Percentiles rank a stretch among this genome's conserved stretches.
These are phyloP conservation scores for Helicoverpa armigera DNA, from an alignment of 1,140 invertebrate genomes.

Conservation along the genomic window DNA sequence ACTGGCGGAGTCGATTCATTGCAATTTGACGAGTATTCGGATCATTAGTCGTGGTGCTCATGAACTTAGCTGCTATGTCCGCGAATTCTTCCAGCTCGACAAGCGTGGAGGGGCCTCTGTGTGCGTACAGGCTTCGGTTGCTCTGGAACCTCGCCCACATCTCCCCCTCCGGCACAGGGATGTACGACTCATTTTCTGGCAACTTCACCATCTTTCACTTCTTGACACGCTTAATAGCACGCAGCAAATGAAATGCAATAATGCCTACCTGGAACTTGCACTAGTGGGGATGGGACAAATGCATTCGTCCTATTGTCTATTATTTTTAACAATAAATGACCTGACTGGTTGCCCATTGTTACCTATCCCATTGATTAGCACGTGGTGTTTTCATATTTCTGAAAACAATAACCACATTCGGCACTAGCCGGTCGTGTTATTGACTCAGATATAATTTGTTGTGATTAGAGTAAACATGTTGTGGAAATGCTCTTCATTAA, in stretches of 20 bases:
- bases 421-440: neutral
- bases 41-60: neutral
- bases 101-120: neutral
- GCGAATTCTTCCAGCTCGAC: slow-evolving; percentile 14
- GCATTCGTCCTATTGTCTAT: slow-evolving; percentile 24
- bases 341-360: slow-evolving; percentile 32
- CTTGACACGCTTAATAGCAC: neutral
- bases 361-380: neutral
- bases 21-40: slow-evolving; percentile 4
- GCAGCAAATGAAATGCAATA: slow-evolving; percentile 10
- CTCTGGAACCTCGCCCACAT: neutral
- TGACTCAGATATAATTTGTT: neutral
- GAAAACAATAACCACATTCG: neutral
- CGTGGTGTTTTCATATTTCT: slow-evolving; percentile 23
- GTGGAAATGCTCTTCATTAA: neutral
- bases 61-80: neutral
- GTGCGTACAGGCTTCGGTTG: neutral
- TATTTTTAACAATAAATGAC: slow-evolving; percentile 25
- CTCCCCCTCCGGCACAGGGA: neutral
- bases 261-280: slow-evolving; percentile 12
- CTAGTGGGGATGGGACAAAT: slow-evolving; percentile 24
- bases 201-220: slow-evolving; percentile 9
- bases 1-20: slow-evolving; percentile 58
- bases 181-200: neutral
- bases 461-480: neutral